Base-by-base conservation (phyloP, 1,140 invertebrate genomes). In the Luehdorfia chinensis region DNA sequence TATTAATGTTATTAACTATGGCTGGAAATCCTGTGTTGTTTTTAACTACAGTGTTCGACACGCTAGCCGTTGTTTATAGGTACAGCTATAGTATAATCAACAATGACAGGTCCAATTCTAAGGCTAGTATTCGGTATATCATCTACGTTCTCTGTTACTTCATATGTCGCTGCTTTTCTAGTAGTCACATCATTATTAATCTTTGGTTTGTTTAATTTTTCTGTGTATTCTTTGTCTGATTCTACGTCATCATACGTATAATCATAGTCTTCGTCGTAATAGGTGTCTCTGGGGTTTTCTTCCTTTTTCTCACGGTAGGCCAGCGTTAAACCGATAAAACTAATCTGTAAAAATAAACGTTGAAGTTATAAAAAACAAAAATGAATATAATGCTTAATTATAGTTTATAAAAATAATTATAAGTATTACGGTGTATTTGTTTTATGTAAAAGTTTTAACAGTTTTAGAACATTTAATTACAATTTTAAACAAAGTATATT, bases 111-210 rank as follows among this genome's bases (percentile, higher is more conserved):
- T 13, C 64, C 64, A 4, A 15, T 8, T 19, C 21, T 30, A 4
- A 55, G 63, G n/a, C 56, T 53, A 6, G 52, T 45, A 33, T 76
- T 65, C 6, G 70, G 70, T 15, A 75, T 52, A 37, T 79, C 75
- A 1, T 55, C 50, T 3, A 79, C 47, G 0, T 56, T 47, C 60
- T 79, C 75, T 19, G 70, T 75, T 1, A 79, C 66, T 67, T 75
- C 55, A 16, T 79, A 79, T 2, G 21, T 55, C 11, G 57, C 9
- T 41, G 43, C 1, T 21, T 4, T 39, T n/a, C 8, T 12, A 4
- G 39, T 43, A 4, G 39, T 43, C 7, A 16, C 15, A 18, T 33
- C 5, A 11, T 11, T 13, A 1, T 31, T 12, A 14, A 25, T 5
- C 1, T 11, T 11, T 31, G 5, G n/a, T 16, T 23, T 11, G 21